Base-by-base conservation (phyloP, 2,888 invertebrate species). In the Meteorus colon region DNA sequence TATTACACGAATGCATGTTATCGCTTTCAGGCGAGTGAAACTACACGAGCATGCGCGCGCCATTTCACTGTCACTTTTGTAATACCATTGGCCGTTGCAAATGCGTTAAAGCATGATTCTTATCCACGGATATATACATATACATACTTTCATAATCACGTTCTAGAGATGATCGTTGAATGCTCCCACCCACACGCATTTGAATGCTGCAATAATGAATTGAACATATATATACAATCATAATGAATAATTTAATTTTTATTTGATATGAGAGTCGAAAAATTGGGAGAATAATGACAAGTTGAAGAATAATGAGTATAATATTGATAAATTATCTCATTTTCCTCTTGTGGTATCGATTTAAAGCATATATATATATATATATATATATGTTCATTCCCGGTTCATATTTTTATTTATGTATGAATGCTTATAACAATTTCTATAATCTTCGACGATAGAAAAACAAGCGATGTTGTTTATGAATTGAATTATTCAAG, bases 21-120 rank as follows among this genome's bases (percentile, higher is more conserved):
- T 86, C 85, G 84, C 85, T 85, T 85, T 85, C 84, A 82, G 37
- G 80, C 81, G 81, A 84, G 86, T 84, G 85, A 86, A 86, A 85
- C 84, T 81, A 80, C 79, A 78, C 75, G 78, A 75, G 71, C 41
- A 77, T 75, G 77, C 76, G 74, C 81, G 81, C 82, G 84, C 84
- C 84, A 83, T 84, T 86, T 85, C 85, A 87, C 87, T 86, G 86
- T 87, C 87, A 86, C 86, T 87, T 87, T 87, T 87, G 86, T 86
- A 87, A 86, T 86, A 83, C 86, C 87, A 86, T 86, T 86, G 69
- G 29, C 73, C 73, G 69, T 76, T 76, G 69, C 76, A 73, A 76
- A 69, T 69, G 51, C 73, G 68, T 76, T 76, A 73, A 69, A 76
- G 76, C 73, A 73, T 51, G 51, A 76, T 76, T 73, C 69, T 76